phyloP scores from a whole-genome alignment of 23 tunicate genomes.

The Styela clava region DNA sequence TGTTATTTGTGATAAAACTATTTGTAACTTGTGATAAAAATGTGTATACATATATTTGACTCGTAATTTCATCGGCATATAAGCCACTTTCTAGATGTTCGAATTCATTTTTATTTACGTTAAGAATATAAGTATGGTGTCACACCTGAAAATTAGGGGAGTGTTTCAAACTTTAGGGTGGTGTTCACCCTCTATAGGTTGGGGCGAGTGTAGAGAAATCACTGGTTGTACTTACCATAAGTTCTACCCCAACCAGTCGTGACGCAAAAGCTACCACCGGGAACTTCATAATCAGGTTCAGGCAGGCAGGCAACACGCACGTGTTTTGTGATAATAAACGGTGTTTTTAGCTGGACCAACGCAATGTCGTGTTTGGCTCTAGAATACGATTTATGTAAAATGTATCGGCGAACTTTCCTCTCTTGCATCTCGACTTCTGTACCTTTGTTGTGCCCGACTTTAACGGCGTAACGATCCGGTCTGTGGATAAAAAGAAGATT shows the following conservation, averaged over 20 bases:
- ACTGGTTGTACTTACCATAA: slow-evolving; percentile 25
- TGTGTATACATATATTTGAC: too few species aligned
- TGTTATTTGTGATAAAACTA: too few species aligned
- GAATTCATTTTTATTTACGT: too few species aligned
- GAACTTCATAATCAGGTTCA: slow-evolving; percentile 10
- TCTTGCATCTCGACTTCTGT: background rate
- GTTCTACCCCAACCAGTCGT: slow-evolving; percentile 38
- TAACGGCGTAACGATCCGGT: background rate
- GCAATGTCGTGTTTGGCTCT: slow-evolving; percentile 32
- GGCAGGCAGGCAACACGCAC: slow-evolving; percentile 31
- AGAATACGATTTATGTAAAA: background rate
- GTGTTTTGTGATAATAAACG: slow-evolving; percentile 23
- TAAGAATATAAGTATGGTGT: too few species aligned
- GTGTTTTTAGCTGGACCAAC: slow-evolving; percentile 12
- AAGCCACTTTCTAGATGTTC: too few species aligned
- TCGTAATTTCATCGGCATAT: too few species aligned
- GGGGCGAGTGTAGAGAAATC: too few species aligned
- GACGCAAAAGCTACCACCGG: slow-evolving; percentile 29
- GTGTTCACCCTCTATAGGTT: too few species aligned
- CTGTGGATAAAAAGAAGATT: too few species aligned
- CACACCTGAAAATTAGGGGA: too few species aligned
- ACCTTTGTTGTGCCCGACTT: slow-evolving; percentile 16
- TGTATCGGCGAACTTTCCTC: slow-evolving; percentile 2
- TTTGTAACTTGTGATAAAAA: too few species aligned
- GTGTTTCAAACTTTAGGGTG: too few species aligned